Evolutionary conservation across 2,888 invertebrate genomes (phyloP).

Genomic region (Atherix ibis): DNA sequence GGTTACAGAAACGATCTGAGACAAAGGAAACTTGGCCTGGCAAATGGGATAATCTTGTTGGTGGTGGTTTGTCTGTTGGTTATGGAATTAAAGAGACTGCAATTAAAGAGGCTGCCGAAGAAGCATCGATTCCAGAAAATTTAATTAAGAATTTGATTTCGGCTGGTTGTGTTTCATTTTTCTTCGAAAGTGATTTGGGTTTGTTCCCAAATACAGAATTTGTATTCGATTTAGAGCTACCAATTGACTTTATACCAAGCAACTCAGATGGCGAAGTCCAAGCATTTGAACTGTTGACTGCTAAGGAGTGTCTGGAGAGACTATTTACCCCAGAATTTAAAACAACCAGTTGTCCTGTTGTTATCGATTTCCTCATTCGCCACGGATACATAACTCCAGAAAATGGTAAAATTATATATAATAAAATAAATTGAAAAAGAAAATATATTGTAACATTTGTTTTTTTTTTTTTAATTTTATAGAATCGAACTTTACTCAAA

Average conservation of each 20-base stretch:
- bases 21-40: constrained; percentile 93
- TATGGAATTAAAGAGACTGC: constrained; percentile 79
- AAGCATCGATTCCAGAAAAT: constrained; percentile 74
- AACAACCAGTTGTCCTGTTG: constrained; percentile 82
- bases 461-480: constrained; percentile 21
- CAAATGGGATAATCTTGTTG: constrained; percentile 91
- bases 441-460: constrained; percentile 1
- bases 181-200: constrained; percentile 84
- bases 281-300: constrained; percentile 71
- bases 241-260: constrained; percentile 75
- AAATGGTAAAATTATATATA: constrained; percentile 54
- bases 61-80: constrained; percentile 82
- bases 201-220: constrained; percentile 90
- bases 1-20: constrained; percentile 81
- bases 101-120: constrained; percentile 85
- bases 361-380: constrained; percentile 82
- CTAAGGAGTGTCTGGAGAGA: constrained; percentile 66
- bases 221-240: constrained; percentile 83
- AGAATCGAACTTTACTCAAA: constrained; percentile 71
- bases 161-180: constrained; percentile 41
- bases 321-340: constrained; percentile 76
- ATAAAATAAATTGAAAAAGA: constrained; percentile 4
- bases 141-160: constrained; percentile 43
- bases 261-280: constrained; percentile 92
- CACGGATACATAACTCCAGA: constrained; percentile 80